Evolutionary conservation across 2,888 invertebrate species (phyloP), one percentile per base, ranked within the genome.

Genomic region (Elysia crispata): DNA sequence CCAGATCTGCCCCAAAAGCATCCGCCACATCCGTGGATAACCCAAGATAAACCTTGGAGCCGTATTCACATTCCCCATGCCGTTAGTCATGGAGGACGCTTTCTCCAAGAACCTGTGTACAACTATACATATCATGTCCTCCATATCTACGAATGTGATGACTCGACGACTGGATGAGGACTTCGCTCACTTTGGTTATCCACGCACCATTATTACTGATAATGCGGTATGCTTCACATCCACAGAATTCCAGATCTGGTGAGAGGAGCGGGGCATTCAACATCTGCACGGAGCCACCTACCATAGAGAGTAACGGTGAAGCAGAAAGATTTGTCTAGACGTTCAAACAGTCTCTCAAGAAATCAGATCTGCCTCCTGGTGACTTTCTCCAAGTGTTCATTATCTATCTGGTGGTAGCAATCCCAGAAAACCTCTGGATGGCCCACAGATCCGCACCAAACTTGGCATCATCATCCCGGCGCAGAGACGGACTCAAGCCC

Each of bases 311-410:
- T 15, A 83, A 81, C 60, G 83, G 82, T 1, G 50, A 78, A 11
- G 84, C 84, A 23, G 84, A 85, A 73, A 76, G 83, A 49, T 54
- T 77, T 20, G 83, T 87, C 28, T 83, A 86, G 67, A 80, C 82
- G 5, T 80, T 86, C 30, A 86, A 86, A 33, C 62, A 81, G 20
- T 66, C 76, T 5, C 33, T 76, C 30, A 77, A 77, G 70, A 70
- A 70, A n/a, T 70, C 70, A 20, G 28, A 41, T n/a, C 41, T 70
- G 41, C 70, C 49, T 20, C 31, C 41, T 13, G 28, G 18, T 33
- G 70, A 70, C 33, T 15, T 86, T 15, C 60, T 80, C 1, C 67
- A 64, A 28, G 50, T n/a, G 49, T 49, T 66, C 66, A 31, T 64
- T 20, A 49, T 41, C 23, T 66, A 25, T 1, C 66, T 18, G 18